Evolutionary conservation across 2,113 vertebrate species (phyloP).

Genomic region (Hemicordylus capensis): DNA sequence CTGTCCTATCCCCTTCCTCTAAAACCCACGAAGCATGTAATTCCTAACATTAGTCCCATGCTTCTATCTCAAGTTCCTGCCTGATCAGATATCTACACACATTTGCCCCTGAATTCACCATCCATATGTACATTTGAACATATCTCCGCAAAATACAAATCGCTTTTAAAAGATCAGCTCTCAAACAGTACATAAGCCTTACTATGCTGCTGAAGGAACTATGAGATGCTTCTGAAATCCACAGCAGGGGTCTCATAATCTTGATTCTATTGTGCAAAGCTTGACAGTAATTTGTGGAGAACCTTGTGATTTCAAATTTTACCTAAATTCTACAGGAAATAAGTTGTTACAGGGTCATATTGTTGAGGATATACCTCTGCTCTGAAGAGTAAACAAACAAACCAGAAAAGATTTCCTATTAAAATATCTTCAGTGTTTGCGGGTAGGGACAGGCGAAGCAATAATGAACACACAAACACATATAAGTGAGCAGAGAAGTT

Average conservation of each 20-base stretch:
- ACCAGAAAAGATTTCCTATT: slow-evolving; percentile 6
- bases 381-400: background rate
- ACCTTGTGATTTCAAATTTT: background rate
- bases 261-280: background rate
- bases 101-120: background rate
- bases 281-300: background rate
- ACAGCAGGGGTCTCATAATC: background rate
- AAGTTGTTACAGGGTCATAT: background rate
- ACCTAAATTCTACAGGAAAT: background rate
- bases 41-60: background rate
- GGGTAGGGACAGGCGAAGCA: too few species aligned
- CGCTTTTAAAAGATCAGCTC: background rate
- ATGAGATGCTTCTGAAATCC: background rate
- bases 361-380: background rate
- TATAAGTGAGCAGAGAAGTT: slow-evolving; percentile 10
- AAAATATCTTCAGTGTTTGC: background rate
- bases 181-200: background rate
- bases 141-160: background rate
- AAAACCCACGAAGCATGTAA: background rate
- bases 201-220: background rate
- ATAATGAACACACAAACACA: slow-evolving; percentile 11
- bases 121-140: background rate
- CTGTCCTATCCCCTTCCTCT: background rate
- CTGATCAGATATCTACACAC: background rate
- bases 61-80: background rate